Base-by-base conservation (phyloP, 2,888 invertebrate species). In the Marasmarcha lunaedactyla region DNA sequence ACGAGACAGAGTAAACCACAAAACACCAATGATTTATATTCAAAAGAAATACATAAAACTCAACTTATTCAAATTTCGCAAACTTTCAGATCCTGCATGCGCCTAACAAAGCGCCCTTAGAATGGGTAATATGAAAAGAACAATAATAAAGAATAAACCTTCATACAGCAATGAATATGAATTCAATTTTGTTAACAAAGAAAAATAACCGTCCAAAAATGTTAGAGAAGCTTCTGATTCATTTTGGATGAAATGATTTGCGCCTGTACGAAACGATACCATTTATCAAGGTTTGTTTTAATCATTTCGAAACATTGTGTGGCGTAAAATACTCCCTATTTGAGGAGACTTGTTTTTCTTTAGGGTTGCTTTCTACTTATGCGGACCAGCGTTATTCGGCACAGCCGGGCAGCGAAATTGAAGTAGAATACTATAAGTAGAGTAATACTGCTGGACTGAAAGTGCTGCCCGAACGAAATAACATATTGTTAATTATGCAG, bases 171-270 rank as follows among this genome's bases (percentile, higher is more conserved):
- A 45, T 47, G 47, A 47, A 47, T 47, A 35, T 40, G 42, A 47
- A 47, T 47, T 47, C 47, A 47, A 47, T 47, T 45, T 47, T 27
- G 43, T 37, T 45, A 47, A 47, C 47, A 47, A 47, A 43, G 47
- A 47, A 41, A 45, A 46, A 46, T 40, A 45, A 42, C 42, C 33
- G 35, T 26, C 14, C 39, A 43, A 38, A 39, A 40, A 39, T 35
- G 33, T 36, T 42, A 37, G 36, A 36, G 36, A 39, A 39, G 35
- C n/a, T 33, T 5, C 25, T 5, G 9, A 25, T 25, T 25, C 9
- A 25, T 9, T 25, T 25, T 25, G 25, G 9, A 25, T 25, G 9
- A 25, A 25, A n/a, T n/a, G n/a, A n/a, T n/a, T n/a, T n/a, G n/a
- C n/a, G n/a, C n/a, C n/a, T n/a, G n/a, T n/a, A n/a, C n/a, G n/a